Base-by-base conservation (phyloP, 2,888 invertebrate genomes). In the Pandemis heparana region DNA sequence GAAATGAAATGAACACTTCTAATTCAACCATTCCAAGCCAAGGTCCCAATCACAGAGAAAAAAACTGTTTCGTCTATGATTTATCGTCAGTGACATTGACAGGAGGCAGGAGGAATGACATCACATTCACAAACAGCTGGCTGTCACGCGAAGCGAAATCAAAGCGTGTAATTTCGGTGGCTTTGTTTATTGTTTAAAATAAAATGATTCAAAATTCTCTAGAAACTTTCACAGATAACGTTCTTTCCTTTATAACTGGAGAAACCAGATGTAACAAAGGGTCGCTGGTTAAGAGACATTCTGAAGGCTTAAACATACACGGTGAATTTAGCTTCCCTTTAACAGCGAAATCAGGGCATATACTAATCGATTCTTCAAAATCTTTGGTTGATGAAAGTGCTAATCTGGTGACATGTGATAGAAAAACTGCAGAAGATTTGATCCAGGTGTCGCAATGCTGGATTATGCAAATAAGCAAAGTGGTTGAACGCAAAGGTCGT, bases 301-400 rank as follows among this genome's bases (percentile, higher is more conserved):
- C 87, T 0, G 95, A 95, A 77, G 95, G 95, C 78, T 86, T 96
- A 7, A 83, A 89, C 70, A 83, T 85, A 51, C 86, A 92, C 60
- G 97, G 97, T 9, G 97, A 97, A 77, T 87, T 96, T 5, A 96
- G 96, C 89, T 96, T 97, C 86, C 95, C 96, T 10, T 87, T 92
- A 72, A 92, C 91, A 64, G 80, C 94, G 32, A 90, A 94, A 79
- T 95, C 95, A 68, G 97, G 97, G 97, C 89, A 92, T 70, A 90
- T 88, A 76, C 84, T 81, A 76, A 60, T 85, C 8, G 66, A 79
- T 76, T 69, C 63, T 48, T 71, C 77, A 65, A 46, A 75, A 68
- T 65, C 51, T 75, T 64, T 77, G 48, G 76, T 78, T 67, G 77
- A 78, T 70, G 60, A 75, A 9, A 80, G 83, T 3, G 62, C 64